phyloP scores from a whole-genome alignment of 2,888 invertebrate species.

The Trissoscelio sp. region DNA sequence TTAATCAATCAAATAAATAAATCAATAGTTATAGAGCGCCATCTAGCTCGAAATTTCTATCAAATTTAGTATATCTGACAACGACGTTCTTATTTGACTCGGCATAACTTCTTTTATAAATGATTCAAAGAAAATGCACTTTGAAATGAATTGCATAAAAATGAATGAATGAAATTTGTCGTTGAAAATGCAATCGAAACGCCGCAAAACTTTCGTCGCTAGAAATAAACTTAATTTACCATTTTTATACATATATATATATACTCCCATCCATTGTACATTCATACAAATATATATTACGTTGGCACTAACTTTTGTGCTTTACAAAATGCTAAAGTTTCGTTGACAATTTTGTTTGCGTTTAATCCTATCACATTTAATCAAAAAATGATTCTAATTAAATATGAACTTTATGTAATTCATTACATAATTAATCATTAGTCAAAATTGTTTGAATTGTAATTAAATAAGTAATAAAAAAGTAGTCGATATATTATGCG shows the following conservation, averaged over 20 bases:
- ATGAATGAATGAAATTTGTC: neutral
- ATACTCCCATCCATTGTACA: slow-evolving; percentile 22
- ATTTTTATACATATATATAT: slow-evolving; percentile 13
- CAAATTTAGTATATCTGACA: too few relatives aligned
- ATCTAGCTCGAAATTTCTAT: too few relatives aligned
- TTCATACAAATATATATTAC: slow-evolving; percentile 42
- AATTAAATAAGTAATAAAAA: too few relatives aligned
- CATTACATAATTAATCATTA: neutral
- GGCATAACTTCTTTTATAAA: too few relatives aligned
- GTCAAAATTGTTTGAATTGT: too few relatives aligned
- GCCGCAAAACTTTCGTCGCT: neutral
- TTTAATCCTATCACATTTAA: neutral
- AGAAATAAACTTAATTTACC: slow-evolving; percentile 9
- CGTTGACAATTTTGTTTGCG: slow-evolving; percentile 16
- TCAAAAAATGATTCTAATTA: too few relatives aligned
- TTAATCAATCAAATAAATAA: too few relatives aligned
- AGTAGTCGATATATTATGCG: neutral
- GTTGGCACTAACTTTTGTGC: slow-evolving; percentile 35
- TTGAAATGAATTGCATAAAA: neutral
- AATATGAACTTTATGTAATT: too few relatives aligned
- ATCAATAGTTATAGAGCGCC: too few relatives aligned
- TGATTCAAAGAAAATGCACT: too few relatives aligned
- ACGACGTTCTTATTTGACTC: too few relatives aligned
- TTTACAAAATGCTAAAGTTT: slow-evolving; percentile 20
- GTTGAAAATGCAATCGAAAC: neutral